These are phyloP conservation scores for Pachyuromys duprasi DNA, from an alignment of 2,797 vertebrate genomes.

Conservation along the genomic window DNA sequence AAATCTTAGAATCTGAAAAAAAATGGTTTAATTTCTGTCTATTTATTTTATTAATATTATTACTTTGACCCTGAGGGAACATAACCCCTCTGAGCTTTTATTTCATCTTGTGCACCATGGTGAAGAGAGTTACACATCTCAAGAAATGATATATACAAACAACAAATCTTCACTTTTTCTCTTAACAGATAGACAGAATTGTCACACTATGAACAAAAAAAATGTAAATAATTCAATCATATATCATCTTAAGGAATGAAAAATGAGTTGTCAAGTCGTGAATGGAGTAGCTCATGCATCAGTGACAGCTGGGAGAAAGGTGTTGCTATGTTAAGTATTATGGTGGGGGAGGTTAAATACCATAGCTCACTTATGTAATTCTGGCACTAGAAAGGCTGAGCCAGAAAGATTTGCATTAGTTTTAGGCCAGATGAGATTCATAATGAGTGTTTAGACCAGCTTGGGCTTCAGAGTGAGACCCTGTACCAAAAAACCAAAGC, in stretches of 20 bases:
- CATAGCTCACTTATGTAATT: not conserved
- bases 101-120: not conserved
- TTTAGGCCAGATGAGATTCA: not conserved
- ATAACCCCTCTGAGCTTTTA: not conserved
- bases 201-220: not conserved
- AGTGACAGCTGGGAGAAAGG: not conserved
- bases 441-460: not conserved
- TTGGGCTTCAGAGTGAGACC: no score
- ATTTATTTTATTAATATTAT: conserved; percentile 19
- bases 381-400: not conserved
- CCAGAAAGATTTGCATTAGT: not conserved
- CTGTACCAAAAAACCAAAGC: not conserved
- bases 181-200: not conserved
- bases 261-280: not conserved
- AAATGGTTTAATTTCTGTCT: not conserved
- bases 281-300: not conserved
- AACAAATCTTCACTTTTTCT: not conserved
- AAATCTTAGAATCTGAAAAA: not conserved
- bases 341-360: not conserved
- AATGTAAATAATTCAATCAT: not conserved
- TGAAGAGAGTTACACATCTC: not conserved
- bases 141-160: not conserved
- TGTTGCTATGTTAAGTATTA: not conserved
- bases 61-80: no score
- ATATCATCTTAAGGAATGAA: not conserved